Base-by-base conservation (phyloP, 2,797 vertebrate species). In the Dromococcyx pavoninus region DNA sequence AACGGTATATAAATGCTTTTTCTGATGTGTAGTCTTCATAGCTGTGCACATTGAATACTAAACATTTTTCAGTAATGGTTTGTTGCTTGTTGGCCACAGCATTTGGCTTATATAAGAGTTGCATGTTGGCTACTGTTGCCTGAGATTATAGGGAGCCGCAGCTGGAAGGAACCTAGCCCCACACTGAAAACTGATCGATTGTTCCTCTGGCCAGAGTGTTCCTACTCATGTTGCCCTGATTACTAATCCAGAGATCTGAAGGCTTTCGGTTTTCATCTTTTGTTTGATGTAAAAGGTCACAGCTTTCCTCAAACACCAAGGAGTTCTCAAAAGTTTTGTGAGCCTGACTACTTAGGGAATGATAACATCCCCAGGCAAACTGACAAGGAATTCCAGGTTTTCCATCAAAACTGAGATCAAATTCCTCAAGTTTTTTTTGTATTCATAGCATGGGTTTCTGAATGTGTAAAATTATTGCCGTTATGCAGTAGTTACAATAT, bases 171-270 rank as follows among this genome's bases (percentile, higher is more conserved):
- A 21, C 6, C 21, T 11, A 4, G 5, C 58, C 41, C 23, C 33
- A 53, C 10, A 6, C 25, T 16, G 33, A 9, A 0, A 2, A n/a
- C 0, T 7, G 28, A 70, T 70, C 0, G 0, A 72, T 50, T 0
- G 0, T 23, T 41, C 58, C 66, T 82, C 21, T 43, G 54, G 51
- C 2, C 64, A 30, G 27, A 27, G 14, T 15, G 21, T 4, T 76
- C 37, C 43, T 41, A 28, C 44, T 61, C 41, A 3, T 10, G 14
- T 8, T 50, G 23, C 64, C 9, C 25, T 15, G 23, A 61, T 73
- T 66, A 17, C 10, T 61, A 24, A 35, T 57, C 21, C 8, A 24
- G 44, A 72, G 18, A 73, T 76, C 24, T 79, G 48, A 85, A 72
- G 64, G 35, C 5, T 81, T 62, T 2, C 4, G 5, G 7, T 35